Percentiles rank a stretch among this genome's conserved stretches.
phyloP scores from a whole-genome alignment of 2,797 vertebrate genomes.

The Xiphorhynchus erythropygius region DNA sequence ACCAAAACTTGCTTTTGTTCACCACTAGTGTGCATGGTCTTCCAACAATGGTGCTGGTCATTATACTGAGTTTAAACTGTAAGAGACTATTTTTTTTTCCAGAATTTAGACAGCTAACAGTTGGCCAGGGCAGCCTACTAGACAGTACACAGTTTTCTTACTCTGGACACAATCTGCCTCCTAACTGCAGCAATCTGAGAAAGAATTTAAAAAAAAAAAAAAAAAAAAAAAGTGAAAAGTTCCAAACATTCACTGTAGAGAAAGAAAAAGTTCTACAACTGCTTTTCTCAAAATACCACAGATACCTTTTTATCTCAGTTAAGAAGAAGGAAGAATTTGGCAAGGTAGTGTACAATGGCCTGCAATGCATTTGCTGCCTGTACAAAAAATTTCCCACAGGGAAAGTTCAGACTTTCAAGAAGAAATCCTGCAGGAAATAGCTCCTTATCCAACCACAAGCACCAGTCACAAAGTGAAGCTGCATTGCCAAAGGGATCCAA shows the following conservation, averaged over 20 bases:
- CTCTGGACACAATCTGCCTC: neutral
- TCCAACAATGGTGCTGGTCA: neutral
- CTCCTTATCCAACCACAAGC: constrained; percentile 2
- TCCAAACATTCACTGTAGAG: neutral
- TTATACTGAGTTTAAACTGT: neutral
- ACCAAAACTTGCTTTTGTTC: neutral
- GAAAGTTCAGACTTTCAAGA: constrained; percentile 12
- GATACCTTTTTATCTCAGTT: neutral
- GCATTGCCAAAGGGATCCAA: neutral
- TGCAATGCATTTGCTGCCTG: constrained; percentile 4
- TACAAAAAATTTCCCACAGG: neutral
- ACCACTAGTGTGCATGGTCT: neutral
- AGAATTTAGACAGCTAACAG: neutral
- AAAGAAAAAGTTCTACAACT: neutral
- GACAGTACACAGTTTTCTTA: neutral
- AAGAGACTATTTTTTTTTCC: neutral
- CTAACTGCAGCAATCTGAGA: neutral
- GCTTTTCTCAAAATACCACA: neutral
- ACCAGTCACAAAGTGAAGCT: neutral
- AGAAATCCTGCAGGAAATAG: constrained; percentile 34
- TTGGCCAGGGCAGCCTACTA: neutral
- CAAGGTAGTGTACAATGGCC: neutral
- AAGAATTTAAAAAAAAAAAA: neutral
- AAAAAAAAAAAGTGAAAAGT: neutral
- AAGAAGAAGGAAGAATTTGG: neutral